Percentiles rank a stretch among this genome's conserved stretches.
Evolutionary conservation across 2,113 vertebrate species (phyloP).

Genomic region (Tetrax tetrax): DNA sequence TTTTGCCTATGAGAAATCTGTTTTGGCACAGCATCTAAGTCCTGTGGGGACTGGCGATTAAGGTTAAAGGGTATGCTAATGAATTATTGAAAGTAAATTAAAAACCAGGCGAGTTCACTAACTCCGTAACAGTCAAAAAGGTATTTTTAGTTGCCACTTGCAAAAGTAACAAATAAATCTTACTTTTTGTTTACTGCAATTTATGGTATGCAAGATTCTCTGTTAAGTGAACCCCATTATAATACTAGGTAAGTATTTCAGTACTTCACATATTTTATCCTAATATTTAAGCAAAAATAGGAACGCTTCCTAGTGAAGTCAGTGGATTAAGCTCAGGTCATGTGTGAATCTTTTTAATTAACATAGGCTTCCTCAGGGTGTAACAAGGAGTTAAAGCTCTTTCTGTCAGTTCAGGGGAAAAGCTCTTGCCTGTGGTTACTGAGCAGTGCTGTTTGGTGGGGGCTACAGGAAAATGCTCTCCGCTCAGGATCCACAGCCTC

Average conservation of each 20-base stretch:
- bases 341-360: not conserved
- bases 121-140: not conserved
- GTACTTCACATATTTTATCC: not conserved
- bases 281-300: not conserved
- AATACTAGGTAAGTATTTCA: not conserved
- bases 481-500: not conserved
- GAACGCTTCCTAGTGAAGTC: not conserved
- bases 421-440: not conserved
- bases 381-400: not conserved
- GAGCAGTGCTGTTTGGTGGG: not conserved
- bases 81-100: constrained; percentile 49
- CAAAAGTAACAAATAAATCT: not conserved
- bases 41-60: constrained; percentile 1
- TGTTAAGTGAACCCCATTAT: not conserved
- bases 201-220: not conserved
- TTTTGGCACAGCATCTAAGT: constrained; percentile 6
- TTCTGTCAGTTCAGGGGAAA: not conserved
- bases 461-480: not conserved
- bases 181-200: not conserved
- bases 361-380: not conserved
- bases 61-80: constrained; percentile 52
- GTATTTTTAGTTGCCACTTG: not conserved
- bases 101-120: constrained; percentile 13
- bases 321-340: not conserved
- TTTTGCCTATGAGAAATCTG: constrained; percentile 42